Evolutionary conservation across 2,888 invertebrate genomes (phyloP).

Genomic region (Neocrepidodera transversa): DNA sequence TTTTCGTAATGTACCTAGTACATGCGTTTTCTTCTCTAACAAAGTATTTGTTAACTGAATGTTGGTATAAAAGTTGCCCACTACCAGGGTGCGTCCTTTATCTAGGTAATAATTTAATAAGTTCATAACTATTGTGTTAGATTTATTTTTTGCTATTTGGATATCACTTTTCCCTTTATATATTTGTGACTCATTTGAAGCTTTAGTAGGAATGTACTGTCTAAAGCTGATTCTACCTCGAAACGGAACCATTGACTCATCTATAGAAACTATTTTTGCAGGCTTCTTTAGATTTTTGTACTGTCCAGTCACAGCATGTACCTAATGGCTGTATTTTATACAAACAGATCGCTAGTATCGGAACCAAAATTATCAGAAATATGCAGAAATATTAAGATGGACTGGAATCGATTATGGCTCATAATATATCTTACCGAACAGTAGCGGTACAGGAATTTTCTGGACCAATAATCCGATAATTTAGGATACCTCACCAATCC

Average conservation of each 20-base stretch:
- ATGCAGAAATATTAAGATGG: too few species aligned
- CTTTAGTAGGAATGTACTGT: constrained; percentile 27
- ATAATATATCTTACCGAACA: not conserved
- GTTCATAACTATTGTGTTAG: constrained; percentile 18
- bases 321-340: too few species aligned
- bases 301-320: too few species aligned
- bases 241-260: constrained; percentile 17
- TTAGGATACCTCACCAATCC: not conserved
- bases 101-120: constrained; percentile 18
- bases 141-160: not conserved
- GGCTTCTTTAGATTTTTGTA: constrained; percentile 11
- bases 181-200: constrained; percentile 1
- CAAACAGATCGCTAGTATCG: too few species aligned
- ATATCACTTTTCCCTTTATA: not conserved
- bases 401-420: too few species aligned
- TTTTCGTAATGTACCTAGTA: too few species aligned
- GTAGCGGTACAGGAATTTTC: not conserved
- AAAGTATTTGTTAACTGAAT: constrained; percentile 18
- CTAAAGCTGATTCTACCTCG: constrained; percentile 22
- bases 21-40: constrained; percentile 22
- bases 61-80: constrained; percentile 27
- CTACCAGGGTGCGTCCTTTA: constrained; percentile 8
- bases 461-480: constrained; percentile 1
- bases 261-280: constrained; percentile 24
- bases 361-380: too few species aligned